Evolutionary conservation across 2,888 invertebrate species (phyloP).

Genomic region (Hermaeophaga mercurialis): DNA sequence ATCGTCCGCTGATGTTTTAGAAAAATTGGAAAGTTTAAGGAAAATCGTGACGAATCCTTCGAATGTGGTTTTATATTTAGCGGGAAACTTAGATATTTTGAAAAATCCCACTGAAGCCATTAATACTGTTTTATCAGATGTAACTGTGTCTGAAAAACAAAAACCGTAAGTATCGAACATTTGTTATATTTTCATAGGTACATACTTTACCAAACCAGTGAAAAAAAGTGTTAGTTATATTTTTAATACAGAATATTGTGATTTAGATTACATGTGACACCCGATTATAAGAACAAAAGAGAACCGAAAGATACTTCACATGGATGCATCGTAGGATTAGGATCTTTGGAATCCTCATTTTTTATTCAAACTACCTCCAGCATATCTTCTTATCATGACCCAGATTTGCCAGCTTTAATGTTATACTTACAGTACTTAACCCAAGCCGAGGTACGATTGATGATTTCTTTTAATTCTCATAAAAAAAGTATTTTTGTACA

Average conservation of each 20-base stretch:
- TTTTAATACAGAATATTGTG: neutral
- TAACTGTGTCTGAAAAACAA: constrained; percentile 27
- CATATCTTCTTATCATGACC: constrained; percentile 66
- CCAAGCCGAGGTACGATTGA: constrained; percentile 81
- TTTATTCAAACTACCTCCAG: constrained; percentile 71
- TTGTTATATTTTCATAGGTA: neutral
- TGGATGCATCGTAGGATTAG: constrained; percentile 78
- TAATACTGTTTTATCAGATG: constrained; percentile 36
- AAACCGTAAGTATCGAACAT: constrained; percentile 29
- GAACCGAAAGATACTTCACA: constrained; percentile 52
- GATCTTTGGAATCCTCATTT: constrained; percentile 81
- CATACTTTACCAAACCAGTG: no score
- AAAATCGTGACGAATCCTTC: constrained; percentile 63
- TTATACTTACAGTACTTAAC: constrained; percentile 86
- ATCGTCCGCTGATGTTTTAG: constrained; percentile 58
- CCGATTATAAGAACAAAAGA: constrained; percentile 59
- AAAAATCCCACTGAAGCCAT: constrained; percentile 57
- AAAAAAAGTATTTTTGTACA: constrained; percentile 6
- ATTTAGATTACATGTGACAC: constrained; percentile 55
- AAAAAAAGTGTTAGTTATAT: neutral
- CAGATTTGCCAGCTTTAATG: constrained; percentile 74
- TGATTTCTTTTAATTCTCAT: no score
- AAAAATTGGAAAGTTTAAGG: constrained; percentile 65
- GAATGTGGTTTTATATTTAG: constrained; percentile 73
- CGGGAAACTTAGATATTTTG: constrained; percentile 71